These are phyloP conservation scores for Pagrus major DNA, from an alignment of 2,113 vertebrate species.

Conservation along the genomic window DNA sequence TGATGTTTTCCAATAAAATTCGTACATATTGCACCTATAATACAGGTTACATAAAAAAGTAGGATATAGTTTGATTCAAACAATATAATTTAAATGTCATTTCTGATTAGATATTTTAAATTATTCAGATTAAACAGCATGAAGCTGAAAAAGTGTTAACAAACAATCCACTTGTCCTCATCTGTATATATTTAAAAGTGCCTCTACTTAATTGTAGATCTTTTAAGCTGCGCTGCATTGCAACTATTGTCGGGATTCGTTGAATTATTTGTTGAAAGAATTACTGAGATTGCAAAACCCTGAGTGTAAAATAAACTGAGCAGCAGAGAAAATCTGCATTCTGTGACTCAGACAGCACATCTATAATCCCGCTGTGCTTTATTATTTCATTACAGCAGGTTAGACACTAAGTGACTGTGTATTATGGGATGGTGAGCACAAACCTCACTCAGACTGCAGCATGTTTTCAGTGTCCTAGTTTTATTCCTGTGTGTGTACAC, in stretches of 20 bases:
- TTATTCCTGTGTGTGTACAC: not conserved
- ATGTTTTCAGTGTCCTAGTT: not conserved
- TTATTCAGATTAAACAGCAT: not conserved
- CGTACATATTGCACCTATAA: too few species aligned
- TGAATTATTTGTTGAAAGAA: conserved; percentile 21
- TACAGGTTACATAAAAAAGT: not conserved
- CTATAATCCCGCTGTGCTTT: conserved; percentile 30
- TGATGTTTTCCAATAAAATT: too few species aligned
- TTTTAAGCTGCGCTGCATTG: not conserved
- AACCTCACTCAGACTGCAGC: conserved; percentile 26
- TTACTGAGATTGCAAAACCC: conserved; percentile 1
- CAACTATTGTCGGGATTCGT: not conserved
- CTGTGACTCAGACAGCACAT: conserved; percentile 35
- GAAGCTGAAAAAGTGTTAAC: not conserved
- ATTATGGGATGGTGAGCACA: not conserved
- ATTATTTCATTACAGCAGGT: conserved; percentile 40
- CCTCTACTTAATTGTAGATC: not conserved
- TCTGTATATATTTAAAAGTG: not conserved
- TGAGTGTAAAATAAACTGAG: not conserved
- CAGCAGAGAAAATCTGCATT: conserved; percentile 6
- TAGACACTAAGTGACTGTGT: conserved; percentile 29
- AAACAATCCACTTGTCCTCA: not conserved
- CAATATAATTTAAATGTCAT: not conserved
- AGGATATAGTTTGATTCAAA: not conserved
- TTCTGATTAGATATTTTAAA: not conserved